Base-by-base conservation (phyloP, 1,140 invertebrate genomes). In the Rhagoletis zephyria region DNA sequence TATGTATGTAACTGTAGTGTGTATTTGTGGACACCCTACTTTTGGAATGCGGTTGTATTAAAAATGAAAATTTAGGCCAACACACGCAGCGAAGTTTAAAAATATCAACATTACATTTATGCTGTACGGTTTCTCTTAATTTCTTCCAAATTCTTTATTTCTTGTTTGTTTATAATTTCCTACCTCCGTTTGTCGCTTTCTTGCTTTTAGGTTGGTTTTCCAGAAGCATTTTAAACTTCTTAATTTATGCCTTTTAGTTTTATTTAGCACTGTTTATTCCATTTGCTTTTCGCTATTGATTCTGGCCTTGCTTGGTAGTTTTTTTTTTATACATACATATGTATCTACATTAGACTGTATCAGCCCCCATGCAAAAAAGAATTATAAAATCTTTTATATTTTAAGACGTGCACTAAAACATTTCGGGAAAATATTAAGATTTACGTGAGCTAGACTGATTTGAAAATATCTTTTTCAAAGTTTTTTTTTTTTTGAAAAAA, bases 21-120 rank as follows among this genome's bases (percentile, higher is more conserved):
- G n/a, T 63, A 14, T 63, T 4, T 67, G 64, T 19, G 5, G n/a
- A n/a, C n/a, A 81, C 74, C 74, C 74, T 81, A 81, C 74, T 59
- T 81, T 81, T 81, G 74, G 74, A 4, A 81, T 81, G 48, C 74
- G 74, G 74, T 56, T 48, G 30, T 30, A 30, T 81, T 81, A 81
- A 81, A 81, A 81, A 81, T 81, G 56, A 81, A 81, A 81, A 81
- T 81, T 81, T 81, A 81, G 74, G 74, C 56, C 74, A 81, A 56
- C 16, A 56, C 74, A 51, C 51, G 74, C 74, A 56, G 45, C 30
- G 48, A 30, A 81, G 48, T 81, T 56, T 81, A 81, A 51, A 81
- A 74, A 74, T 74, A 74, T 74, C 67, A 74, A 16, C 40, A 74
- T 74, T 74, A 14, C 67, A 74, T 45, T 74, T 74, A 45, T 3